A percentile compares a stretch with the other conserved stretches of the same genome.
Evolutionary conservation across 1,140 invertebrate species (phyloP).

Genomic region (Bombyx mori): ASM3026992v2 NC_085112.1:13293001-13293500

Average conservation of each 20-base stretch:
- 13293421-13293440: constrained; percentile 4
- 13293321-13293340: constrained; percentile 3
- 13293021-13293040: constrained; percentile 30
- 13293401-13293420: constrained; percentile 5
- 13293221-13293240: too few species aligned
- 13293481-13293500: constrained; percentile 7
- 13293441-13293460: too few species aligned
- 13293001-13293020: constrained; percentile 33
- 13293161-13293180: constrained; percentile 45
- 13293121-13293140: constrained; percentile 10
- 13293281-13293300: neutral
- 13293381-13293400: constrained; percentile 9
- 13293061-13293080: constrained; percentile 47
- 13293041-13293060: constrained; percentile 37
- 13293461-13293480: too few species aligned
- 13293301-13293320: neutral
- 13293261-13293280: too few species aligned
- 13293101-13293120: constrained; percentile 40
- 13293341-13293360: constrained; percentile 9
- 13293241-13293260: too few species aligned
- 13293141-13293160: constrained; percentile 68
- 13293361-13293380: constrained; percentile 24
- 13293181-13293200: neutral
- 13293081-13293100: constrained; percentile 30
- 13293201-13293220: too few species aligned